Base-by-base conservation (phyloP, 2,113 vertebrate species). In the Elanoides forficatus region DNA sequence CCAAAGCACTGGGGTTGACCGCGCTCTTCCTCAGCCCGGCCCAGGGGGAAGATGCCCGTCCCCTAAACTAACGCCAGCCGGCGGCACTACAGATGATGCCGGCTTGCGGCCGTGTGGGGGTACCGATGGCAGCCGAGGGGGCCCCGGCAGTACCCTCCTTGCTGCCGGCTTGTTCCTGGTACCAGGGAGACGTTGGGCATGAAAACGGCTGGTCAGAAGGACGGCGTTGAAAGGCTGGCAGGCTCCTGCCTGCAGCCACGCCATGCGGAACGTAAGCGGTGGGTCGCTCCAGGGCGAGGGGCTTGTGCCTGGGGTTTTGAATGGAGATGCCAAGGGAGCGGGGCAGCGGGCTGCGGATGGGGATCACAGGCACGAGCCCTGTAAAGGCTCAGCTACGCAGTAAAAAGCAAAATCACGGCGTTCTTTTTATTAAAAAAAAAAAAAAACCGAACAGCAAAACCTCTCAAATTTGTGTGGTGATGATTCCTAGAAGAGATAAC, bases 271-370 rank as follows among this genome's bases (percentile, higher is more conserved):
- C 1, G 1, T 40, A 48, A 32, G 23, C 13, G 27, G 3, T 23
- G 18, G 47, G 23, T 70, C 2, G 2, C 27, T 4, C 23, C 1
- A 1, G 56, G 25, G 40, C 1, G 9, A 36, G 42, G 29, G 12
- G 38, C 34, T 53, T 2, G 0, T 26, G 21, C 34, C 60, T 1
- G 30, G 22, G 42, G 42, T 60, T 29, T 62, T 56, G 21, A 62
- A n/a, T 3, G 42, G 50, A 42, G 29, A 3, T 15, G 42, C 48
- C 30, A 29, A 60, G 36, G 36, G 47, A 47, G 18, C 0, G 0
- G 43, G 15, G 40, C 0, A 0, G 15, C 0, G 2, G 58, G 75
- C 40, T 60, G 86, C 52, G 26, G 38, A 3, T 4, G 11, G 52
- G 16, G 42, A 16, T 45, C 60, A 7, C 52, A 6, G 70, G 62